phyloP scores from a whole-genome alignment of 1,140 invertebrate genomes.

The Aphelinus certus region DNA sequence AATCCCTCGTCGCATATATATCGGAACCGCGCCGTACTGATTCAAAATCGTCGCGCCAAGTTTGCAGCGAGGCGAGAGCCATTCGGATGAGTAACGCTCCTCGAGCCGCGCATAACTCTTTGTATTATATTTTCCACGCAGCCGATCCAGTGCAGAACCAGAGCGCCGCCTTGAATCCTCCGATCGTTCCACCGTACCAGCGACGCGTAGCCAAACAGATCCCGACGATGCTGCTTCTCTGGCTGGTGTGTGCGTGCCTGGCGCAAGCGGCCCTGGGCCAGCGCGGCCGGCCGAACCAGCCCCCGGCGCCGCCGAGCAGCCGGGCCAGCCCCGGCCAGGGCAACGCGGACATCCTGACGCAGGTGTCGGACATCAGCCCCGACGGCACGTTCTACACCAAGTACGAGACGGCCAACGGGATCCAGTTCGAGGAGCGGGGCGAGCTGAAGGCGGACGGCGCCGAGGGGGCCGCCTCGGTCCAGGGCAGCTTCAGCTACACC shows the following conservation, averaged over 20 bases:
- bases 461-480: conserved; percentile 51
- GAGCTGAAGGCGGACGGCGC: conserved; percentile 61
- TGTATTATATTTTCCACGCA: no score
- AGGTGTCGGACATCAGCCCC: conserved; percentile 48
- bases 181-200: no score
- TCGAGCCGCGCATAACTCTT: no score
- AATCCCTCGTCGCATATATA: no score
- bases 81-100: no score
- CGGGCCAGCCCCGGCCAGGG: background rate
- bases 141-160: no score
- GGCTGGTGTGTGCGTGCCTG: background rate
- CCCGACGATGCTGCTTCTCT: conserved; percentile 16
- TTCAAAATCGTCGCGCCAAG: no score
- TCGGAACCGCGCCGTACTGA: no score
- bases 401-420: conserved; percentile 63
- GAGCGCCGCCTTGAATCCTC: no score
- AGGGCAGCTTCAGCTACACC: conserved; percentile 62
- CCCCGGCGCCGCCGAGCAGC: background rate
- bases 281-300: background rate
- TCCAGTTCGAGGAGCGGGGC: conserved; percentile 52
- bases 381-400: conserved; percentile 55
- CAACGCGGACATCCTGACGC: conserved; percentile 39
- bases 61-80: no score
- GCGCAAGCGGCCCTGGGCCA: background rate
- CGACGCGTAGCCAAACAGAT: background rate